Conservation (phyloP, 2,113 vertebrate species). For the Macrotus californicus region DNA sequence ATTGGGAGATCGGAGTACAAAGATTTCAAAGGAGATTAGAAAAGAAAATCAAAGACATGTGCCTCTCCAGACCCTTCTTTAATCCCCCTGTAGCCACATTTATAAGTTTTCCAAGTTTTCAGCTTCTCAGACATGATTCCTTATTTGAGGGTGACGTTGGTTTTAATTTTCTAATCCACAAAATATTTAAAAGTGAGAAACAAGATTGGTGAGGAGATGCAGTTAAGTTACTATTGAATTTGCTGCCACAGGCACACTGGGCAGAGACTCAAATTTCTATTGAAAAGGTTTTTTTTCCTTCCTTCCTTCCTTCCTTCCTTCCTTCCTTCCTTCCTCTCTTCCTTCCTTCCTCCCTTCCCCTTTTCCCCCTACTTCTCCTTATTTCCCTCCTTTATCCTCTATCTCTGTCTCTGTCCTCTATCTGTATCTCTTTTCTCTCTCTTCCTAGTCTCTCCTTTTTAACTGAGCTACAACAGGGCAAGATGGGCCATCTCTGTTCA, state of each 20-base stretch:
- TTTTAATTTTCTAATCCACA: conserved; percentile 36
- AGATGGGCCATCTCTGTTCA: neutral
- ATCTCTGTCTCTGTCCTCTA: neutral
- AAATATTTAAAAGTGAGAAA: conserved; percentile 31
- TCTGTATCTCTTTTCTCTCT: neutral
- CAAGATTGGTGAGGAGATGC: neutral
- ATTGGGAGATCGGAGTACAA: neutral
- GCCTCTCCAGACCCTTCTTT: neutral
- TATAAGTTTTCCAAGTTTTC: conserved; percentile 4
- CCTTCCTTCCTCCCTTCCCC: rapidly evolving
- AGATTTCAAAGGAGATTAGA: conserved; percentile 42
- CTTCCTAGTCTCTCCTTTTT: neutral
- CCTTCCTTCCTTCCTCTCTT: rapidly evolving
- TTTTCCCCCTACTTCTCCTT: rapidly evolving
- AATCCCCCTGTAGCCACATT: neutral
- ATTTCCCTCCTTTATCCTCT: no score
- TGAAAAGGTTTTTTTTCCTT: neutral
- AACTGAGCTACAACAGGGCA: neutral
- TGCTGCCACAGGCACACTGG: neutral
- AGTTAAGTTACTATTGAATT: neutral
- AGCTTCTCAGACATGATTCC: neutral
- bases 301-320: rapidly evolving
- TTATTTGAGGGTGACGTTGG: conserved; percentile 15
- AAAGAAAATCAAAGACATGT: conserved; percentile 48
- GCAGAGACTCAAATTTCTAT: neutral